Percentiles rank a stretch among this genome's conserved stretches.
These are phyloP conservation scores for Brenthis hecate DNA, from an alignment of 2,888 invertebrate species.

Conservation along the genomic window DNA sequence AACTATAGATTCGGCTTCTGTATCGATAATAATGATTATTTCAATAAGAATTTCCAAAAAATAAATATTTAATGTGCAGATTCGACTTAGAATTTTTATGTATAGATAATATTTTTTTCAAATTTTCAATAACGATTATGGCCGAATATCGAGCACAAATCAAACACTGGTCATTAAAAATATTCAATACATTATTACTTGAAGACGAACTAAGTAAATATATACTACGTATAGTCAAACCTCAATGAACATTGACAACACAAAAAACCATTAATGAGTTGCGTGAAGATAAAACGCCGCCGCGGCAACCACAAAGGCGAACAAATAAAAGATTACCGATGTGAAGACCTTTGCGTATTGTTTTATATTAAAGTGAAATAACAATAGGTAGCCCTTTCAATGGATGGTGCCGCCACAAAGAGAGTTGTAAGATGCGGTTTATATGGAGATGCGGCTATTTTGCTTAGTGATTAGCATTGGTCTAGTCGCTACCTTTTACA, in stretches of 20 bases:
- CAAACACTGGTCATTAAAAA: too few relatives aligned
- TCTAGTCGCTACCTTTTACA: too few relatives aligned
- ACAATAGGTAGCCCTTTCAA: slow-evolving; percentile 82
- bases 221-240: slow-evolving; percentile 40
- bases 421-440: slow-evolving; percentile 51
- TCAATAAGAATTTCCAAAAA: too few relatives aligned
- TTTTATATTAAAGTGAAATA: slow-evolving; percentile 81
- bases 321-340: slow-evolving; percentile 73
- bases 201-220: neutral
- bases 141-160: too few relatives aligned
- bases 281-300: slow-evolving; percentile 68
- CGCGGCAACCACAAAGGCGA: slow-evolving; percentile 70
- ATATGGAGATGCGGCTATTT: slow-evolving; percentile 46
- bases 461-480: neutral
- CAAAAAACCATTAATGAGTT: slow-evolving; percentile 72
- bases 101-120: too few relatives aligned
- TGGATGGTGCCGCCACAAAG: slow-evolving; percentile 79
- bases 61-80: too few relatives aligned
- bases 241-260: slow-evolving; percentile 49
- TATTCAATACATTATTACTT: neutral
- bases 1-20: too few relatives aligned
- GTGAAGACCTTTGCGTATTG: slow-evolving; percentile 77
- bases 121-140: too few relatives aligned
- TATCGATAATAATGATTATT: too few relatives aligned
- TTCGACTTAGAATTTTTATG: too few relatives aligned